A percentile compares a stretch with the other conserved stretches of the same genome.
Conservation (phyloP, 2,797 vertebrate genomes). For the Oryzias dopingdopingensis region DNA sequence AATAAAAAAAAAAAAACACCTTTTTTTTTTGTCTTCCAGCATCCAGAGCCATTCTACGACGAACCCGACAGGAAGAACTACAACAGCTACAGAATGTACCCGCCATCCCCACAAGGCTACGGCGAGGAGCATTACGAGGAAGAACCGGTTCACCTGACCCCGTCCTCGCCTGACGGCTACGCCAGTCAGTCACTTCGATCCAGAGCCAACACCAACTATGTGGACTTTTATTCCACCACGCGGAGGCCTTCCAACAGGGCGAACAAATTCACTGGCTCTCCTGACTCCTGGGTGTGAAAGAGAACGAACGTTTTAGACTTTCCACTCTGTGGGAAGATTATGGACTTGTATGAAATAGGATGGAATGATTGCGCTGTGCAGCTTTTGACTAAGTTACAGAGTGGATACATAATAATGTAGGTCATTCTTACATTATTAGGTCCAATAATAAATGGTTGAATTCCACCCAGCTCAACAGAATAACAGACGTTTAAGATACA, state of each 20-base stretch:
- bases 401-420: constrained; percentile 4
- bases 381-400: constrained; percentile 36
- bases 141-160: constrained; percentile 86
- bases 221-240: constrained; percentile 98
- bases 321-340: constrained; percentile 14
- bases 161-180: constrained; percentile 84
- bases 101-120: constrained; percentile 92
- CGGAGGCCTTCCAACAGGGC: constrained; percentile 91
- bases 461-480: too few species aligned
- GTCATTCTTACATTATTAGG: too few species aligned
- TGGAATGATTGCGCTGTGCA: constrained; percentile 37
- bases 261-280: constrained; percentile 94
- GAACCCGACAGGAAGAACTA: constrained; percentile 89
- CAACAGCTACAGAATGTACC: constrained; percentile 89
- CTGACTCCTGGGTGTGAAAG: constrained; percentile 94
- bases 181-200: constrained; percentile 86
- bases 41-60: constrained; percentile 91
- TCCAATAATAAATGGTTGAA: too few species aligned
- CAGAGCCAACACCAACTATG: constrained; percentile 93
- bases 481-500: too few species aligned
- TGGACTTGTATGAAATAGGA: constrained; percentile 23
- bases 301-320: constrained; percentile 36
- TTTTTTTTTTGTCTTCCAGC: constrained; percentile 60
- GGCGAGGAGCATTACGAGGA: constrained; percentile 91
- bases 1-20: too few species aligned